Base-by-base conservation (phyloP, 1,140 invertebrate genomes). In the Paracyclopina nana region DNA sequence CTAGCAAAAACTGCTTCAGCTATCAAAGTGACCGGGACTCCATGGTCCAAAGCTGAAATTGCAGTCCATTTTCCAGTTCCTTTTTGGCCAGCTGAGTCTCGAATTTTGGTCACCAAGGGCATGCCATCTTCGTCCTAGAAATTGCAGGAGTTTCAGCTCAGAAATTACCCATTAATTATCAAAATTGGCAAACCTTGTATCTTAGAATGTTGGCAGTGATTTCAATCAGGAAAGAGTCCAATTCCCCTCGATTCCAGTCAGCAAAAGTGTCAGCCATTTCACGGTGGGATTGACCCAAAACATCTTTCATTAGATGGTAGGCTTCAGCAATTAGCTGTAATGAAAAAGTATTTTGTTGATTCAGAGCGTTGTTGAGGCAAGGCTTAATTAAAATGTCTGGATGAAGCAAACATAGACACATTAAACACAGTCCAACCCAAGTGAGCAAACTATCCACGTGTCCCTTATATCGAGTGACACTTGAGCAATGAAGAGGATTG, bases 61-160 rank as follows among this genome's bases (percentile, higher is more conserved):
- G 86, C 91, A 0, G 94, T 99, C 94, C 94, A 98, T 63, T 99
- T 98, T 31, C 95, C 94, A 0, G 94, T 99, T 48, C 95, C 95
- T 65, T 99, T 99, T 67, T 97, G 92, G 1, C 94, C 94, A 27
- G 95, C 95, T 9, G 82, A 77, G 63, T 98, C 95, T 1, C 79
- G 70, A 54, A 99, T 99, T 62, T 94, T 82, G 29, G 88, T 83
- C 22, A 99, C 66, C 18, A 98, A 64, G 58, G 76, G 76, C 42
- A 73, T 58, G 4, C 61, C 62, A 61, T 31, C 6, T 34, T 31
- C 12, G 50, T 27, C 20, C 22, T n/a, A n/a, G n/a, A n/a, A n/a
- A n/a, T n/a, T n/a, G n/a, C n/a, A n/a, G n/a, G n/a, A n/a, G n/a
- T n/a, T n/a, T n/a, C n/a, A n/a, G n/a, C n/a, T n/a, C n/a, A n/a